Evolutionary conservation across 1,140 invertebrate species (phyloP).

Genomic region (Nymphalis io): DNA sequence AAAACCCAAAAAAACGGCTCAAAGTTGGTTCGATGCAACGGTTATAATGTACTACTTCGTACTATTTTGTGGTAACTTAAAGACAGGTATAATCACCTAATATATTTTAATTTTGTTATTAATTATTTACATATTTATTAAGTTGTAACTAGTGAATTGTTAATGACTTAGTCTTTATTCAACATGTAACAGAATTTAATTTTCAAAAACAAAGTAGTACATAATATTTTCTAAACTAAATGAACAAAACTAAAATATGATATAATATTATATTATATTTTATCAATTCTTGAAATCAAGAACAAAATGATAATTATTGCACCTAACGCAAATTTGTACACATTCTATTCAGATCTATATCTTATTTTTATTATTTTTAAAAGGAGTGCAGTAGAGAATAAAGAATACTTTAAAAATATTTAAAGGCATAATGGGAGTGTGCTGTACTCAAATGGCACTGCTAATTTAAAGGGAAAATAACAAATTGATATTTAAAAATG

Average conservation of each 20-base stretch:
- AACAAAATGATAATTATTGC: too few relatives aligned
- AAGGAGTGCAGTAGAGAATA: neutral
- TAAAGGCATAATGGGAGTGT: neutral
- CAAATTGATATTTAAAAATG: slow-evolving; percentile 5
- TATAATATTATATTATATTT: neutral
- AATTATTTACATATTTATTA: neutral
- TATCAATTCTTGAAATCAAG: too few relatives aligned
- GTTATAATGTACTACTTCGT: neutral
- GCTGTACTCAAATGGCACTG: neutral
- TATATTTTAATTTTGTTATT: neutral
- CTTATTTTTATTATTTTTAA: too few relatives aligned
- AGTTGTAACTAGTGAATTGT: neutral
- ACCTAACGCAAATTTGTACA: too few relatives aligned
- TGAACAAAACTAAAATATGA: neutral
- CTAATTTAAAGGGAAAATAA: neutral
- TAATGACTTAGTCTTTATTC: too few relatives aligned
- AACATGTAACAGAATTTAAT: too few relatives aligned
- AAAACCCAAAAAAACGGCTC: slow-evolving; percentile 1
- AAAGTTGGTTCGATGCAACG: neutral
- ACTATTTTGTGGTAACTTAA: neutral
- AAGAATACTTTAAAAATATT: neutral
- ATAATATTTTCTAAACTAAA: too few relatives aligned
- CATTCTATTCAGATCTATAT: too few relatives aligned
- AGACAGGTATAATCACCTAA: neutral
- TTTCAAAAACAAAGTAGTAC: too few relatives aligned